Evolutionary conservation across 2,113 vertebrate species (phyloP).

Genomic region (Phyllopteryx taeniolatus): DNA sequence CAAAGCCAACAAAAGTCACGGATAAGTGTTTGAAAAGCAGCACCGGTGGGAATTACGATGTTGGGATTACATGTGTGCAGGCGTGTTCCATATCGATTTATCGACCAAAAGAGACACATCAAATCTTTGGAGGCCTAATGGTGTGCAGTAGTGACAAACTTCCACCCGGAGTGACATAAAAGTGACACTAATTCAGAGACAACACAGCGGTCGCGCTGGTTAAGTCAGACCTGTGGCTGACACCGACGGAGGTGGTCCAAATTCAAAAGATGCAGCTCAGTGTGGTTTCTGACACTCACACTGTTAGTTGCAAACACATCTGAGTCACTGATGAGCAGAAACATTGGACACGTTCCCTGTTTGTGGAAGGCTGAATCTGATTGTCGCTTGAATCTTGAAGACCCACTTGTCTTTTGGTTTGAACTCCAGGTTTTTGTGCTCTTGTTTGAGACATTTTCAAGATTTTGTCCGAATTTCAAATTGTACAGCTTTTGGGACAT

Average conservation of each 20-base stretch:
- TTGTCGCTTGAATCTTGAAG: background rate
- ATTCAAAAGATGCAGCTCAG: constrained; percentile 3
- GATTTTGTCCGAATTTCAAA: background rate
- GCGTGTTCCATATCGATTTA: background rate
- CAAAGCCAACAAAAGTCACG: background rate
- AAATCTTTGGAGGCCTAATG: background rate
- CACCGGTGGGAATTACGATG: background rate
- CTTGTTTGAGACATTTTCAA: background rate
- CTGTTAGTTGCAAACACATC: constrained; percentile 5
- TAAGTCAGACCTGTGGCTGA: background rate
- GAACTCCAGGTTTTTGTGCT: background rate
- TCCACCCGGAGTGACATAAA: background rate
- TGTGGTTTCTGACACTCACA: constrained; percentile 5
- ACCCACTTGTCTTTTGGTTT: background rate
- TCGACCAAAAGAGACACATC: background rate
- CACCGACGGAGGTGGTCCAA: background rate
- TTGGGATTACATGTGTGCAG: background rate
- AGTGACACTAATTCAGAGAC: background rate
- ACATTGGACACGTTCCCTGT: background rate
- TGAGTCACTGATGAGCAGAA: constrained; percentile 4
- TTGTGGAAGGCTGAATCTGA: background rate
- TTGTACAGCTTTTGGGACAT: too few species aligned
- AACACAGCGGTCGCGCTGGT: background rate
- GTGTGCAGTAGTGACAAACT: background rate
- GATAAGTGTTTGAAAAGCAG: background rate